These are phyloP conservation scores for Drosophila auraria DNA, from an alignment of 1,140 invertebrate genomes.

Conservation along the genomic window DNA sequence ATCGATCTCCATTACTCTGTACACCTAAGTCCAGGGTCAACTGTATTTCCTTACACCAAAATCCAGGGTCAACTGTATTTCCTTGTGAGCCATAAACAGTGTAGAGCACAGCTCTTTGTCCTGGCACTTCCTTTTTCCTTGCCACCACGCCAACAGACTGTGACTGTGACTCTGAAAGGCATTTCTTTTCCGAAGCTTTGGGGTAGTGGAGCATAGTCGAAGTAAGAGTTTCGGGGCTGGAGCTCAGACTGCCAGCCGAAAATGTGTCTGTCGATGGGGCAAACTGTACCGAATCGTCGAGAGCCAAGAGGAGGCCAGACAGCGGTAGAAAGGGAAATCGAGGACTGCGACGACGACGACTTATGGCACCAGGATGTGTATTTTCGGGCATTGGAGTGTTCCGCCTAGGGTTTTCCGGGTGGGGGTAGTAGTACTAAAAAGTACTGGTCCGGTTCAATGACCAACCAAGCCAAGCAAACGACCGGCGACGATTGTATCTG, in stretches of 20 bases:
- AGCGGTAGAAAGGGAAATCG: conserved; percentile 73
- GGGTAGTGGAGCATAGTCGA: conserved; percentile 69
- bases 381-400: conserved; percentile 47
- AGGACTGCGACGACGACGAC: conserved; percentile 60
- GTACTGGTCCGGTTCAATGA: conserved; percentile 51
- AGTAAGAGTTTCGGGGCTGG: conserved; percentile 11
- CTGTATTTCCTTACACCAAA: too few relatives aligned
- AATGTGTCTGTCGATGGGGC: conserved; percentile 22
- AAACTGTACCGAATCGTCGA: conserved; percentile 68
- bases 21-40: too few relatives aligned
- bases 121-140: conserved; percentile 8
- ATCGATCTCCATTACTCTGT: too few relatives aligned
- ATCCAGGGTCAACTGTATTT: not conserved
- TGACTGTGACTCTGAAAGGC: conserved; percentile 12
- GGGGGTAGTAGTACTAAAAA: conserved; percentile 24
- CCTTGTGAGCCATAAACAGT: not conserved
- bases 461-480: conserved; percentile 19
- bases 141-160: not conserved
- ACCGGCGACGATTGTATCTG: conserved; percentile 38
- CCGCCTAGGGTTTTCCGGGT: conserved; percentile 28
- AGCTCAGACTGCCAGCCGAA: conserved; percentile 30
- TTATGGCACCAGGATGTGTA: conserved; percentile 60
- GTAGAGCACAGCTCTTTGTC: not conserved
- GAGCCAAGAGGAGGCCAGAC: conserved; percentile 54
- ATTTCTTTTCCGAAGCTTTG: conserved; percentile 59